These are phyloP conservation scores for Amblyteles armatorius DNA, from an alignment of 2,888 invertebrate species.

Conservation along the genomic window DNA sequence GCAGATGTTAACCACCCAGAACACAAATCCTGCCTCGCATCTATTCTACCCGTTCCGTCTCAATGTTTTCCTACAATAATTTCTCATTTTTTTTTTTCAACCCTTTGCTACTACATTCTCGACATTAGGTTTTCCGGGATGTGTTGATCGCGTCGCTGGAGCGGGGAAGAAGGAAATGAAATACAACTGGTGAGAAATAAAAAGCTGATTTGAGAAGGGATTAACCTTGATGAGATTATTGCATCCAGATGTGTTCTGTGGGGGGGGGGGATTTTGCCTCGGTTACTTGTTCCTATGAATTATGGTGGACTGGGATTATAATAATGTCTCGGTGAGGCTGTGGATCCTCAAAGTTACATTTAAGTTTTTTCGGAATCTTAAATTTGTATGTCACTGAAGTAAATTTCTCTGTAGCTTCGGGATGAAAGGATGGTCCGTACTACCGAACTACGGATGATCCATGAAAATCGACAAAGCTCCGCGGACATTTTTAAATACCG, in stretches of 20 bases:
- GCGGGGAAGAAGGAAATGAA: slow-evolving; percentile 6
- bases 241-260: slow-evolving; percentile 44
- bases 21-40: slow-evolving; percentile 39
- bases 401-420: too few relatives aligned
- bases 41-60: slow-evolving; percentile 24
- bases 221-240: slow-evolving; percentile 58
- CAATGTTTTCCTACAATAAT: slow-evolving; percentile 58
- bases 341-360: too few relatives aligned
- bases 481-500: too few relatives aligned
- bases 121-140: slow-evolving; percentile 38
- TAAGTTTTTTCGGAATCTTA: too few relatives aligned
- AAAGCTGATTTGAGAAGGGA: slow-evolving; percentile 54
- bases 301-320: neutral
- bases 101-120: slow-evolving; percentile 50
- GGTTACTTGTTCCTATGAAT: neutral
- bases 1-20: slow-evolving; percentile 64
- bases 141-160: slow-evolving; percentile 37
- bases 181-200: slow-evolving; percentile 39
- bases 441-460: too few relatives aligned
- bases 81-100: slow-evolving; percentile 36
- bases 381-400: too few relatives aligned
- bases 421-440: too few relatives aligned
- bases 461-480: too few relatives aligned
- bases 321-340: neutral
- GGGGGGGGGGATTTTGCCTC: neutral